These are phyloP conservation scores for Onthophagus taurus DNA, from an alignment of 1,140 invertebrate genomes.

Conservation along the genomic window DNA sequence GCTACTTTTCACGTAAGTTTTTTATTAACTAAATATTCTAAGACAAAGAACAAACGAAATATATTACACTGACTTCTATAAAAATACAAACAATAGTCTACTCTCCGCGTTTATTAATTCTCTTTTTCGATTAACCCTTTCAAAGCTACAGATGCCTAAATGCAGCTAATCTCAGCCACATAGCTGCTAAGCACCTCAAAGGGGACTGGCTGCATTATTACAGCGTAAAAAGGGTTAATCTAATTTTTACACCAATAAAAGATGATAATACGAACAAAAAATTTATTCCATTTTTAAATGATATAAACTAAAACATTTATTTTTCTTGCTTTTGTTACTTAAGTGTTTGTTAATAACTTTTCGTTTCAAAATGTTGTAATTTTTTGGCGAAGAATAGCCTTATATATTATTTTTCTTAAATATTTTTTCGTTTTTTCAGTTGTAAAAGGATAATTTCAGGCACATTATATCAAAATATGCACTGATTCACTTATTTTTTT, in stretches of 20 bases:
- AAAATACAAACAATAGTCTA: slow-evolving; percentile 11
- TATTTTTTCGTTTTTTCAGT: background rate
- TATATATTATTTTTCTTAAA: background rate
- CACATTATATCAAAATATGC: slow-evolving; percentile 2
- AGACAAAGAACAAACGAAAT: slow-evolving; percentile 8
- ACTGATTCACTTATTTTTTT: background rate
- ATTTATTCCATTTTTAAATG: too few species aligned
- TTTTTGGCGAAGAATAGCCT: background rate
- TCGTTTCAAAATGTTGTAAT: background rate
- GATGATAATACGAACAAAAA: too few species aligned
- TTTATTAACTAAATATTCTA: slow-evolving; percentile 8
- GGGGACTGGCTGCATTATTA: too few species aligned
- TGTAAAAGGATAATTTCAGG: background rate
- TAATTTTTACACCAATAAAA: too few species aligned
- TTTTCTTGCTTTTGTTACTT: too few species aligned
- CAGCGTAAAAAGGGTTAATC: too few species aligned
- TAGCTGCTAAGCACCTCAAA: background rate
- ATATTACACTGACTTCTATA: slow-evolving; percentile 13
- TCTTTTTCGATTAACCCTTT: slow-evolving; percentile 1
- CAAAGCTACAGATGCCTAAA: background rate
- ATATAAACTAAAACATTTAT: too few species aligned
- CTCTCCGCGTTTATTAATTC: slow-evolving; percentile 3
- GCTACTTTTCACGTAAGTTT: slow-evolving; percentile 9
- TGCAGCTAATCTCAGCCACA: background rate
- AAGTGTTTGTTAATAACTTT: too few species aligned